phyloP scores from a whole-genome alignment of 2,888 invertebrate species.

The Rotaria socialis region DNA sequence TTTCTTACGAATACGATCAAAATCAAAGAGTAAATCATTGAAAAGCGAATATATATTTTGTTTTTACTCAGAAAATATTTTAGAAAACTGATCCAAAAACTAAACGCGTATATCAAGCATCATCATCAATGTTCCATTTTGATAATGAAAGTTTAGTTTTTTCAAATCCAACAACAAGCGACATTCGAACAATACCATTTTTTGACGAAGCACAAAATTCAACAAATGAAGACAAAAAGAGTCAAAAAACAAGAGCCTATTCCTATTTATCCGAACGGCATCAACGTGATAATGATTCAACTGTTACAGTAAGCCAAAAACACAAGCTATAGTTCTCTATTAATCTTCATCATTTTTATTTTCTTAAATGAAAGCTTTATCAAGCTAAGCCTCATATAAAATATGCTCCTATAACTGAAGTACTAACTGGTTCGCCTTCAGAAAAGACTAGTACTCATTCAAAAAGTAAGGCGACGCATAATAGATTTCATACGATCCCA shows the following conservation, averaged over 20 bases:
- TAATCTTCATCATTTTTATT: too few relatives aligned
- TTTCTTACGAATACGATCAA: neutral
- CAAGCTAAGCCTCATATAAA: neutral
- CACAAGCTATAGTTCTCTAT: neutral
- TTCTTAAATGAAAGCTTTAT: neutral
- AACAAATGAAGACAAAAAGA: neutral
- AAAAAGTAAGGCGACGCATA: neutral
- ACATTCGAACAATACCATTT: slow-evolving; percentile 7
- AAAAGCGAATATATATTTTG: neutral
- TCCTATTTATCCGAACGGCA: neutral
- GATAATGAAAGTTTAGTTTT: neutral
- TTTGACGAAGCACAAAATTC: neutral
- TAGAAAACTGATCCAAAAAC: neutral
- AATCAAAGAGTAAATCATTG: neutral
- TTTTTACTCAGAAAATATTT: too few relatives aligned
- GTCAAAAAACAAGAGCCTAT: neutral
- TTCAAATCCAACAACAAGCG: neutral
- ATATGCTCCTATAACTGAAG: neutral
- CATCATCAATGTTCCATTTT: neutral
- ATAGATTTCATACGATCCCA: neutral
- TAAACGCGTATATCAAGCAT: neutral
- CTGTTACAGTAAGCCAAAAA: neutral
- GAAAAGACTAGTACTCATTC: neutral
- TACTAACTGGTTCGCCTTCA: neutral
- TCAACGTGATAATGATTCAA: neutral